Evolutionary conservation across 2,888 invertebrate genomes (phyloP).

Genomic region (Anaspis maculata): DNA sequence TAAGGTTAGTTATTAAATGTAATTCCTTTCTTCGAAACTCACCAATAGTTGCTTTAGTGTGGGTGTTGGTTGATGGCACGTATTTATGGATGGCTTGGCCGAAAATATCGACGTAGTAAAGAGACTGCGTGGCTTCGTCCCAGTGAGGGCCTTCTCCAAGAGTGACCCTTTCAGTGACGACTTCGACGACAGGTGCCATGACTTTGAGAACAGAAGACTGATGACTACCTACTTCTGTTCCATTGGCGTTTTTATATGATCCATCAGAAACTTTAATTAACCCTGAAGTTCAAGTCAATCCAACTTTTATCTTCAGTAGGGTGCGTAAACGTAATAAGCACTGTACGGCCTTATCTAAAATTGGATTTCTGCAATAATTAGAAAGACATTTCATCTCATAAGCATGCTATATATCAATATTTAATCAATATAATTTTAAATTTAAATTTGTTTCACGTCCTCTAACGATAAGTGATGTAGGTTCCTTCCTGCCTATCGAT

Average conservation of each 20-base stretch:
- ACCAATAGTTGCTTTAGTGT: slow-evolving; percentile 12
- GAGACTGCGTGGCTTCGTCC: slow-evolving; percentile 51
- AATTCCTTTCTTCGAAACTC: slow-evolving; percentile 3
- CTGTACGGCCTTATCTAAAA: too few relatives aligned
- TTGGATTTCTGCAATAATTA: too few relatives aligned
- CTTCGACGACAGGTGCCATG: slow-evolving; percentile 29
- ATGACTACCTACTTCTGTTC: too few relatives aligned
- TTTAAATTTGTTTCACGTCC: too few relatives aligned
- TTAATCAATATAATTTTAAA: too few relatives aligned
- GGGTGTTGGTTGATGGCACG: slow-evolving; percentile 16
- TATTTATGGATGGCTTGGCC: slow-evolving; percentile 27
- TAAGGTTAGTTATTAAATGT: slow-evolving; percentile 1
- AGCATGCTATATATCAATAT: too few relatives aligned
- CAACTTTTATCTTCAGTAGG: too few relatives aligned
- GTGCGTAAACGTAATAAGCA: too few relatives aligned
- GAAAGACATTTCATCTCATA: too few relatives aligned
- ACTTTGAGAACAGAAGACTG: neutral
- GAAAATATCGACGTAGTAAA: slow-evolving; percentile 59
- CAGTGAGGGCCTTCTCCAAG: slow-evolving; percentile 69
- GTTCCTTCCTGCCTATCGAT: too few relatives aligned
- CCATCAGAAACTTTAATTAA: neutral
- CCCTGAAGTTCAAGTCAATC: neutral
- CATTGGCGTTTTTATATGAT: neutral
- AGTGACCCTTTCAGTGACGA: slow-evolving; percentile 43
- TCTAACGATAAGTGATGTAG: too few relatives aligned